A percentile compares a stretch with the other conserved stretches of the same genome.
Evolutionary conservation across 2,888 invertebrate species (phyloP).

Genomic region (Temnothorax unifasciatus): DNA sequence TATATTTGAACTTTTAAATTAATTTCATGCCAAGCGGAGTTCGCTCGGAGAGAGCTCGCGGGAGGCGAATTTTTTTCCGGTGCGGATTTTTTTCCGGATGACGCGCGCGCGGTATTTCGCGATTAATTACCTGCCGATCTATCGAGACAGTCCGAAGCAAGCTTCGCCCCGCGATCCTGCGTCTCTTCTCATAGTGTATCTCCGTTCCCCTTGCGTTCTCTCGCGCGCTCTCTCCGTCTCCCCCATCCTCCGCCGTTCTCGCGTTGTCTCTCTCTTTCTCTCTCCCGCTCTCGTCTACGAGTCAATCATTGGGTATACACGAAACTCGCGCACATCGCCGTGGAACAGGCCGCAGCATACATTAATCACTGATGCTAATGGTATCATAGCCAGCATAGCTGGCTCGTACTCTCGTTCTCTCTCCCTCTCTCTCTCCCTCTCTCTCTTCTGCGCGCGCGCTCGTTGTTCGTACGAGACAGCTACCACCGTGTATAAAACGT

Average conservation of each 20-base stretch:
- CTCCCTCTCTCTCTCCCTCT: conserved; percentile 58
- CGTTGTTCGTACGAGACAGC: conserved; percentile 49
- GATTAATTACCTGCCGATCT: conserved; percentile 63
- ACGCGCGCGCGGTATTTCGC: conserved; percentile 47
- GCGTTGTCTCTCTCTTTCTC: conserved; percentile 61
- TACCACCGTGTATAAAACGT: conserved; percentile 45
- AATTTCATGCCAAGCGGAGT: conserved; percentile 40
- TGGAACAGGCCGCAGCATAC: conserved; percentile 83
- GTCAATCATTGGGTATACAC: conserved; percentile 82
- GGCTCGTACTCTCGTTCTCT: conserved; percentile 66
- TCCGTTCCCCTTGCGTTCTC: conserved; percentile 19
- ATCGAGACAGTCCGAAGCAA: conserved; percentile 53
- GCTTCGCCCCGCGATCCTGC: conserved; percentile 46
- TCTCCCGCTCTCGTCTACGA: conserved; percentile 67
- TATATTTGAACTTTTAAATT: conserved; percentile 55
- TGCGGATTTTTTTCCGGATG: conserved; percentile 38
- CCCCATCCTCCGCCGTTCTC: conserved; percentile 31
- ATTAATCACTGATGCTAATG: conserved; percentile 86
- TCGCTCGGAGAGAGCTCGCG: conserved; percentile 14
- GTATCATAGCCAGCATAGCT: conserved; percentile 83
- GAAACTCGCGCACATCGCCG: conserved; percentile 78
- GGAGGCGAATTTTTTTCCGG: conserved; percentile 17
- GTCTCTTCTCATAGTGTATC: conserved; percentile 58
- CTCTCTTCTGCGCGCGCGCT: conserved; percentile 58
- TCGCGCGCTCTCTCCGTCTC: conserved; percentile 12